Conservation (phyloP, 2,113 vertebrate species). For the Dipodomys ordii region DNA sequence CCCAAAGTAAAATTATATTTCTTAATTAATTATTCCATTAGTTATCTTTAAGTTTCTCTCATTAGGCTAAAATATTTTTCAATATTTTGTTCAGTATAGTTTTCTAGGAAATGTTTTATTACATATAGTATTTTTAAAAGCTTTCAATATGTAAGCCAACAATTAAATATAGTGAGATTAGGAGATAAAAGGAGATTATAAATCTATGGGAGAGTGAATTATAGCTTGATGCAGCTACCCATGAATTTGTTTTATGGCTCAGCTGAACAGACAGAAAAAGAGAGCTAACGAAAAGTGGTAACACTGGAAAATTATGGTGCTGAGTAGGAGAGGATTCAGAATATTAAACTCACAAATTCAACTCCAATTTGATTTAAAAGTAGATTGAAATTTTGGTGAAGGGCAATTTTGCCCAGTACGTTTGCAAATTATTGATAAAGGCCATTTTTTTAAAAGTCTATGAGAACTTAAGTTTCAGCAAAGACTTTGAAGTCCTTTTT, state of each 20-base stretch:
- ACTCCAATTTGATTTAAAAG: constrained; percentile 26
- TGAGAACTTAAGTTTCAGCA: neutral
- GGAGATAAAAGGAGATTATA: constrained; percentile 57
- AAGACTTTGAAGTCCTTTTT: neutral
- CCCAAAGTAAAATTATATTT: neutral
- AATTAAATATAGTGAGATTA: constrained; percentile 54
- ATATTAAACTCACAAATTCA: neutral
- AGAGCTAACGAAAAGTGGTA: neutral
- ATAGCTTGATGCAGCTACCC: constrained; percentile 7
- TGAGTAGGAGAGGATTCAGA: neutral
- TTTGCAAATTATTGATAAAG: neutral
- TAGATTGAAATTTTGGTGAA: neutral
- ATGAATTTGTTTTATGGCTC: constrained; percentile 62
- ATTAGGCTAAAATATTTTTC: neutral
- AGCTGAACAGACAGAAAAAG: neutral
- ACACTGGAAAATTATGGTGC: neutral
- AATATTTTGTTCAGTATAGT: constrained; percentile 9
- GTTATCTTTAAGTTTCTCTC: neutral
- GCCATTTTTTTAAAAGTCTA: neutral
- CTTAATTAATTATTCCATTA: neutral
- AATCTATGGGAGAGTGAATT: constrained; percentile 41
- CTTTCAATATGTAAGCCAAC: constrained; percentile 44
- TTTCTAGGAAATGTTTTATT: constrained; percentile 6
- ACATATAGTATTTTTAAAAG: constrained; percentile 7
- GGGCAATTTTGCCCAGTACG: neutral